A percentile compares a stretch with the other conserved stretches of the same genome.
Evolutionary conservation across 53 echinoderm and acorn worm genomes (phyloP).

Genomic region (Holothuria leucospilota): DNA sequence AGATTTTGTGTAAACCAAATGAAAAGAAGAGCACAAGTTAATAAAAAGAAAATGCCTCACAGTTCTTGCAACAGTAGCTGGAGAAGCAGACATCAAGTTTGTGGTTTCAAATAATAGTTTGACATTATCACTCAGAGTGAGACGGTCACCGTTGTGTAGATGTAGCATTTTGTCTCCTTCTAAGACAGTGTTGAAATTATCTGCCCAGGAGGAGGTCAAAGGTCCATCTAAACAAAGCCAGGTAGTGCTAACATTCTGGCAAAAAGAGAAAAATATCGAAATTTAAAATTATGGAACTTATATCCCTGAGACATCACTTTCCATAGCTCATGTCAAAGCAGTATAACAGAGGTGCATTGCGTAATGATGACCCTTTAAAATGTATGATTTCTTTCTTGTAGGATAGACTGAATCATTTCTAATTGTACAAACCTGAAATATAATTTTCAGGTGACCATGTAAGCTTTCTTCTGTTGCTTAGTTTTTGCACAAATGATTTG

Average conservation of each 20-base stretch:
- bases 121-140: conserved; percentile 92
- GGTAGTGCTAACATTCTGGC: conserved; percentile 95
- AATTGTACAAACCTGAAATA: no score
- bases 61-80: conserved; percentile 91
- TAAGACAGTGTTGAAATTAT: conserved; percentile 98
- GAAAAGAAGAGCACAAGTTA: no score
- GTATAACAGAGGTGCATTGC: no score
- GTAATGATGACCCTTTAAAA: no score
- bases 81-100: conserved; percentile 79
- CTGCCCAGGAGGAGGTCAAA: conserved; percentile 91
- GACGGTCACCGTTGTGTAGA: conserved; percentile 85
- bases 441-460: no score
- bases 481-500: no score
- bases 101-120: conserved; percentile 95
- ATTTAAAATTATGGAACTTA: neutral
- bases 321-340: no score
- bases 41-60: conserved; percentile 53
- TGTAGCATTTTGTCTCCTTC: conserved; percentile 88
- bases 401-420: no score
- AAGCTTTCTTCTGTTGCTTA: no score
- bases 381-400: no score
- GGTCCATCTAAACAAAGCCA: conserved; percentile 99
- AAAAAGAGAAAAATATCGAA: neutral
- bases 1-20: no score
- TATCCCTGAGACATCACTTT: neutral